Evolutionary conservation across 2,888 invertebrate genomes (phyloP), one percentile per base, ranked within the genome.

Genomic region (Lucinisca nassula): DNA sequence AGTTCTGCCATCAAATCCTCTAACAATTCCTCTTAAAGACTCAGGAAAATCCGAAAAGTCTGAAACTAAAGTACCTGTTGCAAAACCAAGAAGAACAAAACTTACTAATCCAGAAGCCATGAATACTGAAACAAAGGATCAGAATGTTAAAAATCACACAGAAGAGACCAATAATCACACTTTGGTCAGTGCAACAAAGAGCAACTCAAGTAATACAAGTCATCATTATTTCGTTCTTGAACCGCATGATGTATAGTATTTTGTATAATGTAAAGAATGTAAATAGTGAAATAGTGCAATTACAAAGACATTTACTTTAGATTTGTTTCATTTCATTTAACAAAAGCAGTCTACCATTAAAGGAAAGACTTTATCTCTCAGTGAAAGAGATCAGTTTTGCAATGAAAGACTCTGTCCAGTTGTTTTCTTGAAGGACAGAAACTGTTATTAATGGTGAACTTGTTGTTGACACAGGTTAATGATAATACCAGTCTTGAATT

Each of bases 151-250:
- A 30, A 78, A 78, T 21, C 10, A n/a, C 12, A 35, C 35, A 17
- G 30, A 58, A 17, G 61, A 27, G n/a, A 30, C 49, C 8, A 87
- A 51, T 38, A 61, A 85, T 35, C 87, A 89, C 72, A 83, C 87
- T n/a, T 30, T 35, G 2, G 32, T 85, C 38, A 85, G 82, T 0
- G 79, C 78, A 24, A 32, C 80, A 38, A 89, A 84, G 30, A 82
- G 73, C 4, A 87, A 87, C 37, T 89, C 89, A 17, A 45, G 45
- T 45, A 35, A 4, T 35, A 35, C 10, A 0, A 89, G 89, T 74
- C 89, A 89, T 38, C 87, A 89, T 82, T 89, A 89, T 78, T 89
- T 83, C 67, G 89, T 89, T n/a, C 45, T 89, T 24, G 89, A 89
- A 55, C 84, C 82, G 12, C 84, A 78, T n/a, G 55, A 35, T 35